Evolutionary conservation across 2,888 invertebrate genomes (phyloP).

Genomic region (Pherbina coryleti): DNA sequence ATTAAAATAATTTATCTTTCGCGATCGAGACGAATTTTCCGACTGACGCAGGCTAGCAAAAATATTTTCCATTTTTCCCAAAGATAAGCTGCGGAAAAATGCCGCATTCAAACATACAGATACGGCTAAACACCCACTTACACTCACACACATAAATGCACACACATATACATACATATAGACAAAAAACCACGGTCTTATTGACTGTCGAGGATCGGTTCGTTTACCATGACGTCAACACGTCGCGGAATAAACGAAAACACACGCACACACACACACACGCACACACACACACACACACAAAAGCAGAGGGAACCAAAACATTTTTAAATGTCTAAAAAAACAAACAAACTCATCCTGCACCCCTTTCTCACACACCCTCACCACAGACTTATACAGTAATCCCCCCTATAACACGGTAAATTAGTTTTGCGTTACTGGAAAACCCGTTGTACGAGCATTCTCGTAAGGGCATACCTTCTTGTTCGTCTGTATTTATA

Average conservation of each 20-base stretch:
- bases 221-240: not conserved
- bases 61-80: conserved; percentile 63
- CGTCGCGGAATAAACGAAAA: not conserved
- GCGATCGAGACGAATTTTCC: conserved; percentile 60
- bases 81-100: conserved; percentile 47
- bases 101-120: conserved; percentile 45
- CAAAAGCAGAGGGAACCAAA: too few relatives aligned
- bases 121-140: not conserved
- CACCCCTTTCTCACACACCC: not conserved
- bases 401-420: too few relatives aligned
- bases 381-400: too few relatives aligned
- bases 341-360: not conserved
- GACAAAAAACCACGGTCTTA: not conserved
- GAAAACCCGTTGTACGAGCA: too few relatives aligned
- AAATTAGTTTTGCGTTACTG: too few relatives aligned
- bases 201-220: not conserved
- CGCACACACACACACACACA: too few relatives aligned
- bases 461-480: too few relatives aligned
- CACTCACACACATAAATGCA: not conserved
- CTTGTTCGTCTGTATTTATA: too few relatives aligned
- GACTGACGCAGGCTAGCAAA: conserved; percentile 63
- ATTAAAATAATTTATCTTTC: conserved; percentile 54
- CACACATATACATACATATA: not conserved
- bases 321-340: not conserved
- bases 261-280: too few relatives aligned